phyloP scores from a whole-genome alignment of 2,113 vertebrate species.

The Epinephelus lanceolatus region DNA sequence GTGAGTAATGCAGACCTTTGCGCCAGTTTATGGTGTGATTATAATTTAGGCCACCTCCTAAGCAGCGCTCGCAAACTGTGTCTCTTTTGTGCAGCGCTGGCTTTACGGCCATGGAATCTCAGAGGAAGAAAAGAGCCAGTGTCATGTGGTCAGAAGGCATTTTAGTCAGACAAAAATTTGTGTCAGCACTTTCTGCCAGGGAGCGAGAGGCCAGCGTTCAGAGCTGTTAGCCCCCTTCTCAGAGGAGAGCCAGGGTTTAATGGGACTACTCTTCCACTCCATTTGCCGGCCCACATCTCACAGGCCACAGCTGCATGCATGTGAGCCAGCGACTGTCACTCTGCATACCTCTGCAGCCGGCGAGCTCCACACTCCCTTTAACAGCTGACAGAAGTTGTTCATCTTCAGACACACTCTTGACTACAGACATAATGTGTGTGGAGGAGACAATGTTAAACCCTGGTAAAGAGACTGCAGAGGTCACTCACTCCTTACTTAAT shows the following conservation, averaged over 20 bases:
- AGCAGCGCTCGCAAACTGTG: constrained; percentile 56
- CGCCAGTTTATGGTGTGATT: constrained; percentile 56
- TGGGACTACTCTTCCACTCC: constrained; percentile 77
- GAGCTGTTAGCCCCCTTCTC: constrained; percentile 71
- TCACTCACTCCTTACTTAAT: constrained; percentile 15
- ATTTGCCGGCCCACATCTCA: constrained; percentile 69
- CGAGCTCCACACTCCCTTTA: constrained; percentile 32
- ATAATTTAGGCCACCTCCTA: constrained; percentile 71
- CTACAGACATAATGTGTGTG: not conserved
- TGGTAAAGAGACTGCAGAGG: constrained; percentile 26
- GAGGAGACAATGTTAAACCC: constrained; percentile 19
- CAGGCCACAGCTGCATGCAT: constrained; percentile 58
- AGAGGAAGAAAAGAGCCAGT: constrained; percentile 77
- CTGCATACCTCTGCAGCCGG: constrained; percentile 51
- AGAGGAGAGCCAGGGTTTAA: constrained; percentile 71
- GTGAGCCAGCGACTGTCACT: constrained; percentile 64
- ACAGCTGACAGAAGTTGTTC: constrained; percentile 65
- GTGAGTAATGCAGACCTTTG: constrained; percentile 65
- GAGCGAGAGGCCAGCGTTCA: constrained; percentile 62
- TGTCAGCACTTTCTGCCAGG: constrained; percentile 73
- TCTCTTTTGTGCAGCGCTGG: constrained; percentile 65
- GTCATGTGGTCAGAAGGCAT: constrained; percentile 78
- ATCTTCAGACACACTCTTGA: constrained; percentile 6
- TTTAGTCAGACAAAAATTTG: constrained; percentile 71
- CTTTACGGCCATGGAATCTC: constrained; percentile 59